These are phyloP conservation scores for Melolontha melolontha DNA, from an alignment of 2,888 invertebrate genomes.

Conservation along the genomic window DNA sequence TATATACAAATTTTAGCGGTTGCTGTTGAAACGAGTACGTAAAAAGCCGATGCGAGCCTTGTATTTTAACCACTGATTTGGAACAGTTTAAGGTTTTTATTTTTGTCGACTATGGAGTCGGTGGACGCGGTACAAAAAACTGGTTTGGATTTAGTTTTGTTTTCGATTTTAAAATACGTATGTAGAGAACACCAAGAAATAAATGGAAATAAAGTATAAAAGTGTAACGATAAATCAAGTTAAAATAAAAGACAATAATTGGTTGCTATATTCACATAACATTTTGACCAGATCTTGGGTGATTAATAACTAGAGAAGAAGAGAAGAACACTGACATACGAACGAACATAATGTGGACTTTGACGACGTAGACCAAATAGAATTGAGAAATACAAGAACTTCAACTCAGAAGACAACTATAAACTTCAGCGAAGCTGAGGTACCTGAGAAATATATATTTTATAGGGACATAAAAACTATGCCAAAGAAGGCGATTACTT, in stretches of 20 bases:
- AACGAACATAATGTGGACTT: too few relatives aligned
- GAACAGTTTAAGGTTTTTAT: slow-evolving; percentile 34
- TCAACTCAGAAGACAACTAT: too few relatives aligned
- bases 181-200: slow-evolving; percentile 15
- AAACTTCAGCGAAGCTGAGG: too few relatives aligned
- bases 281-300: too few relatives aligned
- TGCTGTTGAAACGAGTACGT: not conserved
- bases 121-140: slow-evolving; percentile 39
- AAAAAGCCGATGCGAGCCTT: slow-evolving; percentile 21
- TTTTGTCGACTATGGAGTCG: slow-evolving; percentile 30
- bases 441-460: too few relatives aligned
- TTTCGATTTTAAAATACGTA: slow-evolving; percentile 35
- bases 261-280: too few relatives aligned
- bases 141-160: slow-evolving; percentile 41
- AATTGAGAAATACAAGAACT: too few relatives aligned
- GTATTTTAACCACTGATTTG: slow-evolving; percentile 36
- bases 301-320: too few relatives aligned
- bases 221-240: slow-evolving; percentile 13
- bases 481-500: too few relatives aligned
- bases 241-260: not conserved
- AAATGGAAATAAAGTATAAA: slow-evolving; percentile 23
- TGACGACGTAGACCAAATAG: too few relatives aligned
- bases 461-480: too few relatives aligned
- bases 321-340: too few relatives aligned
- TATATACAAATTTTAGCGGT: not conserved